Base-by-base conservation (phyloP, 2,888 invertebrate genomes). In the Argyra leucocephala region DNA sequence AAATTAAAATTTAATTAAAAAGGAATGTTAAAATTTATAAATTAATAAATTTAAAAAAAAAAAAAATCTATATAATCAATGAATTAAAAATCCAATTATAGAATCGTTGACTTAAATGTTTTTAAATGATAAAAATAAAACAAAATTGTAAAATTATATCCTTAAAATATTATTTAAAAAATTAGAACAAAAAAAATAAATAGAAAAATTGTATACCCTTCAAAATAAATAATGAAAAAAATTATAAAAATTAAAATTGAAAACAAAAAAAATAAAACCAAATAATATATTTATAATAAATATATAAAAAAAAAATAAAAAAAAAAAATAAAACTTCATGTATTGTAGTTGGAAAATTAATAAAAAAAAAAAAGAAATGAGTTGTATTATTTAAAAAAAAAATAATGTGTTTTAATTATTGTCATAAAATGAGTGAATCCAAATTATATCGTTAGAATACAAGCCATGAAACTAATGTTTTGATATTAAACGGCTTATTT, bases 331-430 rank as follows among this genome's bases (percentile, higher is more conserved):
- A 48, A 48, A 48, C n/a, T 48, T 48, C 15, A 48, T 48, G 48
- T 48, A 48, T 48, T 48, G 48, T 48, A 48, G 48, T 48, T 58
- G 58, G 22, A 58, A 58, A 58, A 58, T 58, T 57, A 57, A 12
- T n/a, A 57, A 58, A 22, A 58, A 48, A 15, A 37, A 48, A 48
- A 18, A 48, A 15, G 18, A 48, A 48, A 48, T 18, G n/a, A 22
- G 22, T 58, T 22, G 22, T 22, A 58, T 58, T 58, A 22, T 58
- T 58, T 21, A 22, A 31, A 31, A 31, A 31, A 31, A 31, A 31
- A 6, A 7, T 6, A 31, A 10, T 31, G 31, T 31, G 31, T 31
- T 31, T 31, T 31, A 31, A 31, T 31, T 31, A n/a, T n/a, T n/a
- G n/a, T n/a, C n/a, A n/a, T n/a, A n/a, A n/a, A n/a, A n/a, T n/a